Percentiles rank a stretch among this genome's conserved stretches.
Conservation (phyloP, 2,888 invertebrate genomes). For the Drosophila algonquin region DNA sequence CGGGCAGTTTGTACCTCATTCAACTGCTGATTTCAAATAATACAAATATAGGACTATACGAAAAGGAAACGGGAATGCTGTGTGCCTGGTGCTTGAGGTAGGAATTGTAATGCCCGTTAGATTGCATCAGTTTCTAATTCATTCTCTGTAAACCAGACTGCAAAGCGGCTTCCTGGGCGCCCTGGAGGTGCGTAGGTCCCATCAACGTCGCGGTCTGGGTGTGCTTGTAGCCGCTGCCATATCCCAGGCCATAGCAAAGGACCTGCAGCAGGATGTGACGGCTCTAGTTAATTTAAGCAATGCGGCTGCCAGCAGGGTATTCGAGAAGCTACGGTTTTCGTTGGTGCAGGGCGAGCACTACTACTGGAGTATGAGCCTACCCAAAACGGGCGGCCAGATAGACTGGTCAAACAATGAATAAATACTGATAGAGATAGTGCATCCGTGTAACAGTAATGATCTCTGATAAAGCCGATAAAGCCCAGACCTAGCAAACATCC, state of each 20-base stretch:
- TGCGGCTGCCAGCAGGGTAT: slow-evolving; percentile 46
- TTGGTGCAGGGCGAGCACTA: slow-evolving; percentile 50
- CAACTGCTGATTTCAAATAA: slow-evolving; percentile 79
- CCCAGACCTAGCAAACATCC: slow-evolving; percentile 1
- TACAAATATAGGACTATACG: slow-evolving; percentile 78
- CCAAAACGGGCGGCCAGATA: slow-evolving; percentile 13
- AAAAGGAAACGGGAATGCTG: slow-evolving; percentile 62
- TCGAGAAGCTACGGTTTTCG: slow-evolving; percentile 49
- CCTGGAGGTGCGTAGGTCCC: slow-evolving; percentile 25
- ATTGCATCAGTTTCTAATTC: not conserved
- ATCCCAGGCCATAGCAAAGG: slow-evolving; percentile 23
- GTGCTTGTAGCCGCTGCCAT: slow-evolving; percentile 31
- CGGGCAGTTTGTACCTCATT: slow-evolving; percentile 79
- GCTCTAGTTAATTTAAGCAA: slow-evolving; percentile 49
- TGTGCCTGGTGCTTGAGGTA: slow-evolving; percentile 83
- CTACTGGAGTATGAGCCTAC: slow-evolving; percentile 65
- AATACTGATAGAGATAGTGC: slow-evolving; percentile 15
- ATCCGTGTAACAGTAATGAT: not conserved
- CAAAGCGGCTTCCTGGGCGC: slow-evolving; percentile 67
- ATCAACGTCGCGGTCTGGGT: slow-evolving; percentile 41
- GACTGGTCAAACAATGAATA: slow-evolving; percentile 45
- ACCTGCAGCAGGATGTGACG: slow-evolving; percentile 40
- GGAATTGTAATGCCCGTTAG: not conserved
- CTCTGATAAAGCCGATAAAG: not conserved
- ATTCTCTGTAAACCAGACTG: slow-evolving; percentile 32